Conservation (phyloP, 2,888 invertebrate species). For the Sycophila texana region DNA sequence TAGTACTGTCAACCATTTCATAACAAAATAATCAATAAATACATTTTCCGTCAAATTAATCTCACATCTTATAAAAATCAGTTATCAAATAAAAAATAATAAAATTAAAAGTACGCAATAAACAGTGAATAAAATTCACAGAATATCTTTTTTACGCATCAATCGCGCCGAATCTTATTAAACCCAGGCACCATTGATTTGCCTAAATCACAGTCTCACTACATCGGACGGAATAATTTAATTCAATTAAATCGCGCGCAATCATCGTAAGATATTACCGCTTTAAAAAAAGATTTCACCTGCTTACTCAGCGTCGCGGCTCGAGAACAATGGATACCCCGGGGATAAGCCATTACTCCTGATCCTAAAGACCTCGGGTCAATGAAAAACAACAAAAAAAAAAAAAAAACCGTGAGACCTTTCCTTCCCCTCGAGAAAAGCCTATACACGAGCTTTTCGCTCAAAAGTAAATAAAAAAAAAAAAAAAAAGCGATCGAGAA, state of each 20-base stretch:
- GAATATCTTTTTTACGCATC: no score
- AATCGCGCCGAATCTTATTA: no score
- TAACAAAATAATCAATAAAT: no score
- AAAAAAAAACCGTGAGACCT: background rate
- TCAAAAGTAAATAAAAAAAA: no score
- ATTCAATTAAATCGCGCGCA: constrained; percentile 14
- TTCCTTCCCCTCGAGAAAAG: no score
- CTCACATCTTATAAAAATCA: no score
- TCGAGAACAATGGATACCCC: constrained; percentile 5
- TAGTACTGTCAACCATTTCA: no score
- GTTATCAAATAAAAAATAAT: no score
- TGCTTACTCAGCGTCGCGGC: background rate
- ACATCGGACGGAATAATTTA: background rate
- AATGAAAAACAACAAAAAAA: background rate
- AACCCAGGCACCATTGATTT: background rate
- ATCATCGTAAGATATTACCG: constrained; percentile 10
- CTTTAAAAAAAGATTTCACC: background rate
- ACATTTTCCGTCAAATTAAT: no score
- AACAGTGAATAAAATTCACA: no score
- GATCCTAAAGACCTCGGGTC: background rate
- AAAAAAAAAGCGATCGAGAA: background rate
- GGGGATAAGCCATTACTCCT: constrained; percentile 9
- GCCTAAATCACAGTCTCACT: constrained; percentile 2
- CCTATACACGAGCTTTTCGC: no score
- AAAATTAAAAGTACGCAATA: no score